Evolutionary conservation across 1,140 invertebrate species (phyloP).

Genomic region (Oedothorax gibbosus): DNA sequence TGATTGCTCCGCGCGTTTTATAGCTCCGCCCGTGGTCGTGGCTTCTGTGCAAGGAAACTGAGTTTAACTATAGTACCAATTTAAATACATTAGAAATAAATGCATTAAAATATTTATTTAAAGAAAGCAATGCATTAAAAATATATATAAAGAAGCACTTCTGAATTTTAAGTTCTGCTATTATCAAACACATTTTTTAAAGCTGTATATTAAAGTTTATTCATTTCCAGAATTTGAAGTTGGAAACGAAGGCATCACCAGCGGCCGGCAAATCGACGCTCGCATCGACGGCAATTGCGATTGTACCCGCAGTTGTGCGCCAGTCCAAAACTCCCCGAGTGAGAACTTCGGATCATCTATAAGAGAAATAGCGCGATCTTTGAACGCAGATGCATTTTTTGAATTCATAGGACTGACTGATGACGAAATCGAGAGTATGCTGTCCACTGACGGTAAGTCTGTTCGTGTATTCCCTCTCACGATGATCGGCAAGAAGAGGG

Average conservation of each 20-base stretch:
- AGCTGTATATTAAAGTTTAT: not conserved
- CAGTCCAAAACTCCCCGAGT: slow-evolving; percentile 7
- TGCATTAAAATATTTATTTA: no score
- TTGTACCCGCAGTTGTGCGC: slow-evolving; percentile 24
- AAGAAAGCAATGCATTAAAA: no score
- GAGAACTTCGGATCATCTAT: slow-evolving; percentile 49
- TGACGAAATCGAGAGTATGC: slow-evolving; percentile 35
- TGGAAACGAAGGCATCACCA: not conserved
- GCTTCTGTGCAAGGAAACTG: no score
- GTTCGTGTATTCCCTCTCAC: not conserved
- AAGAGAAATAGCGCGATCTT: slow-evolving; percentile 38
- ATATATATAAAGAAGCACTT: no score
- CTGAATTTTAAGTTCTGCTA: no score
- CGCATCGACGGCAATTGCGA: slow-evolving; percentile 7
- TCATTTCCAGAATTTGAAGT: slow-evolving; percentile 24
- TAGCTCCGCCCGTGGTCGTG: no score
- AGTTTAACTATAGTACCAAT: no score
- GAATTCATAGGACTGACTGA: slow-evolving; percentile 52
- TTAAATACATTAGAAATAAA: no score
- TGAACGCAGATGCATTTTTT: slow-evolving; percentile 52
- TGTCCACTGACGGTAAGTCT: slow-evolving; percentile 40
- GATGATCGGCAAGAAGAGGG: not conserved
- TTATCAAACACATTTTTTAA: not conserved
- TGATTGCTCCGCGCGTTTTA: no score
- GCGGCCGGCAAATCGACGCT: not conserved